phyloP scores from a whole-genome alignment of 2,797 vertebrate genomes.

The Lepus oiostolus region DNA sequence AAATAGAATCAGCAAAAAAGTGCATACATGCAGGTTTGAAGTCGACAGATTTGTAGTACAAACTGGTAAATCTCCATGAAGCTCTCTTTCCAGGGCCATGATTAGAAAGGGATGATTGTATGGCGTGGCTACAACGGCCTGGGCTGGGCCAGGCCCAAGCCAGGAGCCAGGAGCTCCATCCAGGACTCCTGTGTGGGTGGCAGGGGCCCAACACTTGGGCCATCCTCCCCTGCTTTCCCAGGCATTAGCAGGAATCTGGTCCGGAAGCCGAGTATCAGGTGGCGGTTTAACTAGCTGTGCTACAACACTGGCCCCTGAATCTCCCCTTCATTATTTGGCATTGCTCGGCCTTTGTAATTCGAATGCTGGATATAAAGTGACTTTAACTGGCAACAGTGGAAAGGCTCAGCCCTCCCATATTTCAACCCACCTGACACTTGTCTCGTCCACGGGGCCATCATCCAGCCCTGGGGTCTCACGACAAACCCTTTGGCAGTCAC shows the following conservation, averaged over 20 bases:
- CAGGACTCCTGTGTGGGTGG: too few species aligned
- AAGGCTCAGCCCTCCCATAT: not conserved
- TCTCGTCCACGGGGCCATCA: not conserved
- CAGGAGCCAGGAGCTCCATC: too few species aligned
- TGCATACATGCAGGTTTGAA: not conserved
- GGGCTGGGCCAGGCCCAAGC: too few species aligned
- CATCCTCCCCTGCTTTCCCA: too few species aligned
- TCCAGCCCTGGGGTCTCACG: not conserved
- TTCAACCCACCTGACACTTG: not conserved
- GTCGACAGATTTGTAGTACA: not conserved
- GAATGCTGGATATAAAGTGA: not conserved
- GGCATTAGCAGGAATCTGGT: too few species aligned
- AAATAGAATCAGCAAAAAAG: conserved; percentile 14
- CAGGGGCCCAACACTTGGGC: too few species aligned
- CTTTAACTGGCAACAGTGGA: not conserved
- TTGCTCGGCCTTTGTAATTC: not conserved
- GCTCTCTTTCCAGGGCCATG: not conserved
- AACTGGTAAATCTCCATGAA: not conserved
- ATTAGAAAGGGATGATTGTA: not conserved
- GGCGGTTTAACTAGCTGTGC: too few species aligned
- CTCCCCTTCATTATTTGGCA: not conserved
- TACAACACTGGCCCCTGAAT: not conserved
- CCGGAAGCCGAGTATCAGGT: too few species aligned
- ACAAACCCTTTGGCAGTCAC: not conserved
- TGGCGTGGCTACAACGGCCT: not conserved